Evolutionary conservation across 2,888 invertebrate species (phyloP), one percentile per base, ranked within the genome.

Genomic region (Rhyacophila evoluta): DNA sequence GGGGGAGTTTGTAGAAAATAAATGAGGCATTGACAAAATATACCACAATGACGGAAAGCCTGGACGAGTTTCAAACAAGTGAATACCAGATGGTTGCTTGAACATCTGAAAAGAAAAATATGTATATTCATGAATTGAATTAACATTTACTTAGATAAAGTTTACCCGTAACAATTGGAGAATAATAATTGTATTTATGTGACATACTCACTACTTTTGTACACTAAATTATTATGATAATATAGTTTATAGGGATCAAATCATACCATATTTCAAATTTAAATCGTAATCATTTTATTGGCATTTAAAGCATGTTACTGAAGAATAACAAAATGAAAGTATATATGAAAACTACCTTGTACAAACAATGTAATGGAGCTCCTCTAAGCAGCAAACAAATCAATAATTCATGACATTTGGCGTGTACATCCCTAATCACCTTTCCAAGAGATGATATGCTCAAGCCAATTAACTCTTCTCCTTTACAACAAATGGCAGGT

Each of bases 331-430:
- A 10, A 71, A 0, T 28, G 33, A 11, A 29, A 36, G 37, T 37
- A 10, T 37, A 27, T 2, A 2, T 15, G 10, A 67, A 12, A 19
- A n/a, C n/a, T n/a, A 95, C 95, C 91, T 96, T 95, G 85, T 94
- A 92, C 38, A 96, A 88, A 81, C 92, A 91, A 84, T 94, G 94
- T 55, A 96, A 86, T 0, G 95, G 93, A 10, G 94, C 92, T 0
- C 95, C 95, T 80, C 95, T 91, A 70, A 94, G 89, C 8, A 95
- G 87, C 11, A 96, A 88, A 80, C 94, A 95, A 81, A 92, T 91
- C 83, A 95, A 92, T 70, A 96, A 87, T 84, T 95, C 94, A 83
- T 94, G 92, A 85, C 96, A 95, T 85, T 96, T 96, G 0, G 94
- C 92, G 84, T 96, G 96, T 11, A 96, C 92, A 83, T 96, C 95